Percentiles rank a stretch among this genome's conserved stretches.
These are phyloP conservation scores for Andrena bucephala DNA, from an alignment of 2,888 invertebrate genomes.

Conservation along the genomic window DNA sequence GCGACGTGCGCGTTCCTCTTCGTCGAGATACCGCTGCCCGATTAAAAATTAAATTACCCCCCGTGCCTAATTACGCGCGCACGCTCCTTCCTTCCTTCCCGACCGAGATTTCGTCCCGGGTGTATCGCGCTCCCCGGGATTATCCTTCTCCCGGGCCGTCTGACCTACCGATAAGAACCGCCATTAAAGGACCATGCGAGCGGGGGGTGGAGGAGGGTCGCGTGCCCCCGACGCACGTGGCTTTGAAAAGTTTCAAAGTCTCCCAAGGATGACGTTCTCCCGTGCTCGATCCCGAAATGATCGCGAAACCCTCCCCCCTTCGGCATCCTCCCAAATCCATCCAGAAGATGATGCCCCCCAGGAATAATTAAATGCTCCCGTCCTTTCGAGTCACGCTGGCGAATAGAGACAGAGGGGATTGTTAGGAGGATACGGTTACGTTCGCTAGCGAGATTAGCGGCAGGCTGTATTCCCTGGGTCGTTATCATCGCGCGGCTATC, in stretches of 20 bases:
- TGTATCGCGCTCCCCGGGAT: conserved; percentile 13
- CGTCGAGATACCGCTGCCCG: conserved; percentile 16
- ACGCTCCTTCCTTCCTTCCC: conserved; percentile 3
- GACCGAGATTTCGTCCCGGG: conserved; percentile 13
- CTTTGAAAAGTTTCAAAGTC: conserved; percentile 32
- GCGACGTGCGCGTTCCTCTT: neutral
- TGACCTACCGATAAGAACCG: conserved; percentile 54
- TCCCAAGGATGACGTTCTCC: conserved; percentile 1
- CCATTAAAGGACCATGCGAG: conserved; percentile 53
- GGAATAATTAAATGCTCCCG: conserved; percentile 75
- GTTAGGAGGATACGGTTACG: conserved; percentile 60
- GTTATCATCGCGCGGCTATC: conserved; percentile 74
- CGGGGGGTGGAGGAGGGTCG: conserved; percentile 17
- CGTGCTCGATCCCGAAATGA: conserved; percentile 33
- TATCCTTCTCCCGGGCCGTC: conserved; percentile 33
- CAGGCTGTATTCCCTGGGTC: conserved; percentile 47
- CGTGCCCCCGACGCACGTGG: conserved; percentile 62
- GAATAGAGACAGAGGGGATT: conserved; percentile 50
- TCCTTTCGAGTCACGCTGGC: conserved; percentile 22
- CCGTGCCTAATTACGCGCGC: conserved; percentile 24
- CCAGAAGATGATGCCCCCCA: conserved; percentile 58
- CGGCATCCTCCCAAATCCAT: neutral
- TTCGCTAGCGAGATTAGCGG: conserved; percentile 63
- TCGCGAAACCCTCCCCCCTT: neutral
- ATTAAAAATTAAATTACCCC: conserved; percentile 29